These are phyloP conservation scores for Copidosoma floridanum DNA, from an alignment of 1,140 invertebrate species.

Conservation along the genomic window DNA sequence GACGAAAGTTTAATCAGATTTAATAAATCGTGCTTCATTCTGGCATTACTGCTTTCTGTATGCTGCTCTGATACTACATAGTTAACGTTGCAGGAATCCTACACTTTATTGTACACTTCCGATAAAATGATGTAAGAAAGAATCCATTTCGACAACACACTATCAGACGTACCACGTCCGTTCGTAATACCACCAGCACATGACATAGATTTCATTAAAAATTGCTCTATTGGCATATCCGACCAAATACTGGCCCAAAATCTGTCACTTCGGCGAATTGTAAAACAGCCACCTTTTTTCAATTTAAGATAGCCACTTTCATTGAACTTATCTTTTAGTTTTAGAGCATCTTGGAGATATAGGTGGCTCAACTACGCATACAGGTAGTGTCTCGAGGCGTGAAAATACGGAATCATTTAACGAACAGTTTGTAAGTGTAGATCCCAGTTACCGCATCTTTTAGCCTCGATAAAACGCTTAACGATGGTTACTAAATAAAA, in stretches of 20 bases:
- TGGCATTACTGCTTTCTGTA: no score
- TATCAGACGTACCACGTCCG: conserved; percentile 28
- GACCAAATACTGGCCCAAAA: conserved; percentile 48
- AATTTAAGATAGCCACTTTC: background rate
- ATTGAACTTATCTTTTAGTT: background rate
- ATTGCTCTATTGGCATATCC: conserved; percentile 46
- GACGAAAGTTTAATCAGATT: no score
- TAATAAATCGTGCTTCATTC: no score
- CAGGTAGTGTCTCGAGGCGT: conserved; percentile 42
- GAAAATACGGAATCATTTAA: conserved; percentile 50
- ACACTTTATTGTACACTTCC: conserved; percentile 40
- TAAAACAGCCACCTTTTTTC: conserved; percentile 12
- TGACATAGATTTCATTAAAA: conserved; percentile 39
- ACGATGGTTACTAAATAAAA: conserved; percentile 35
- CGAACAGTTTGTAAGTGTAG: conserved; percentile 35
- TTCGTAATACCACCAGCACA: no score
- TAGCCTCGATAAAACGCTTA: conserved; percentile 37
- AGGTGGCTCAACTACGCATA: conserved; percentile 34
- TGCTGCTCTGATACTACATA: no score
- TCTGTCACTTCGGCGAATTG: conserved; percentile 41
- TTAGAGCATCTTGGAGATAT: background rate
- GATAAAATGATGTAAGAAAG: conserved; percentile 18
- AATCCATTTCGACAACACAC: conserved; percentile 27
- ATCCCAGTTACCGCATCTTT: conserved; percentile 39
- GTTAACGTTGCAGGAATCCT: no score